Conservation (phyloP, 2,113 vertebrate species). For the Agapornis roseicollis region DNA sequence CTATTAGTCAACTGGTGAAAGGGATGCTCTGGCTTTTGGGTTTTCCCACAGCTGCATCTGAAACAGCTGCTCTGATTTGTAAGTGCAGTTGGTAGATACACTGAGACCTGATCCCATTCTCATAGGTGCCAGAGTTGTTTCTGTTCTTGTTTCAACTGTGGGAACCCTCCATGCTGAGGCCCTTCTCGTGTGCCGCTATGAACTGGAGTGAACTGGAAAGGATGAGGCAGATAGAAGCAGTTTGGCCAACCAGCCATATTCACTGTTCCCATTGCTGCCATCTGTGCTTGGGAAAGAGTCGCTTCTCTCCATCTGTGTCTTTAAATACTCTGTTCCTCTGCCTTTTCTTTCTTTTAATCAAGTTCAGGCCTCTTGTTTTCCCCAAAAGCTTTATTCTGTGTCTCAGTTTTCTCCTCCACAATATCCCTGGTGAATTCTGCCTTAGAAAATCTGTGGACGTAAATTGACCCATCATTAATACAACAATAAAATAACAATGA, state of each 20-base stretch:
- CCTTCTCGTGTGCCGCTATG: background rate
- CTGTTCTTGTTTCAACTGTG: background rate
- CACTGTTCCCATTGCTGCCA: background rate
- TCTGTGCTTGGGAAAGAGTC: slow-evolving; percentile 17
- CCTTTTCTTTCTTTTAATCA: slow-evolving; percentile 22
- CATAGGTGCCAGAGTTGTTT: rapidly evolving
- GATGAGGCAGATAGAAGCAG: background rate
- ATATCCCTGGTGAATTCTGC: slow-evolving; percentile 54
- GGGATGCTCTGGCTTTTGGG: background rate
- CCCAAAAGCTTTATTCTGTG: slow-evolving; percentile 41
- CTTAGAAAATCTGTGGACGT: slow-evolving; percentile 31
- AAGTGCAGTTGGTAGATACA: background rate
- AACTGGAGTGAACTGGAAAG: slow-evolving; percentile 25
- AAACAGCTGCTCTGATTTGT: background rate
- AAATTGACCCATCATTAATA: slow-evolving; percentile 48
- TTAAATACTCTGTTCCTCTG: slow-evolving; percentile 21
- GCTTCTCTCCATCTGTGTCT: background rate
- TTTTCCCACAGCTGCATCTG: background rate
- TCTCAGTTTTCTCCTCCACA: slow-evolving; percentile 7
- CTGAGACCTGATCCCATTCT: rapidly evolving
- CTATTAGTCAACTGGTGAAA: background rate
- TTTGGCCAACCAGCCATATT: slow-evolving; percentile 12
- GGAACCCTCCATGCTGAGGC: background rate
- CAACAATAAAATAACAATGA: slow-evolving; percentile 51
- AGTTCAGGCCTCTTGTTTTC: slow-evolving; percentile 46